phyloP scores from a whole-genome alignment of 2,797 vertebrate genomes.

The Anableps anableps region DNA sequence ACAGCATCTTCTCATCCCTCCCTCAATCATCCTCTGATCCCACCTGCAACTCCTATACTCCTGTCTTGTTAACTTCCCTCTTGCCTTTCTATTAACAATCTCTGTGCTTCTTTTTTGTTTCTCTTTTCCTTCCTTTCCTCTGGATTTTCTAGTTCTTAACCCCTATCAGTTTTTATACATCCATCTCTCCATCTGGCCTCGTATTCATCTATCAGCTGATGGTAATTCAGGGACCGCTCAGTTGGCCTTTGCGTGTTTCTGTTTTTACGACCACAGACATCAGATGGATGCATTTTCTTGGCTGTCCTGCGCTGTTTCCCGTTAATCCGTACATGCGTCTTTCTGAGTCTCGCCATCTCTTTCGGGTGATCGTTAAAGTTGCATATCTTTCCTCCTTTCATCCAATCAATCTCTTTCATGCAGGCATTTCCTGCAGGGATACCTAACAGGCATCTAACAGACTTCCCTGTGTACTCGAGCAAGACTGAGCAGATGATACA shows the following conservation, averaged over 20 bases:
- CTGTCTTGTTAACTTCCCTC: conserved; percentile 8
- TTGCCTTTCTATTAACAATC: conserved; percentile 17
- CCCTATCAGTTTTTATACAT: conserved; percentile 2
- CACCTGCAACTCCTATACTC: conserved; percentile 19
- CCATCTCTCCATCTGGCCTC: conserved; percentile 31
- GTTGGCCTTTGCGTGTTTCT: conserved; percentile 46
- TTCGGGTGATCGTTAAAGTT: conserved; percentile 63
- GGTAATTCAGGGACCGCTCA: conserved; percentile 67
- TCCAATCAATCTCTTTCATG: conserved; percentile 58
- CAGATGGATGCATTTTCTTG: conserved; percentile 63
- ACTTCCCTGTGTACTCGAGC: conserved; percentile 35
- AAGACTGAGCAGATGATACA: conserved; percentile 31
- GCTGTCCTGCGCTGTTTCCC: conserved; percentile 48
- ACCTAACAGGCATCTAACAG: conserved; percentile 56
- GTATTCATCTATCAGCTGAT: conserved; percentile 52
- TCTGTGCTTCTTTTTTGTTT: conserved; percentile 1
- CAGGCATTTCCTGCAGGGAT: conserved; percentile 31
- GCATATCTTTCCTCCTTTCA: conserved; percentile 48
- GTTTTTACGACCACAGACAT: conserved; percentile 65
- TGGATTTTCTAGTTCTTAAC: conserved; percentile 16
- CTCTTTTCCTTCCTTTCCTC: conserved; percentile 7
- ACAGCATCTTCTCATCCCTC: conserved; percentile 64
- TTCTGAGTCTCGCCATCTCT: conserved; percentile 36
- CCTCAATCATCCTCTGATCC: conserved; percentile 51
- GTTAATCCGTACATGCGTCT: conserved; percentile 38